Percentiles rank a stretch among this genome's conserved stretches.
phyloP scores from a whole-genome alignment of 1,140 invertebrate genomes.

The Plectus sambesii region DNA sequence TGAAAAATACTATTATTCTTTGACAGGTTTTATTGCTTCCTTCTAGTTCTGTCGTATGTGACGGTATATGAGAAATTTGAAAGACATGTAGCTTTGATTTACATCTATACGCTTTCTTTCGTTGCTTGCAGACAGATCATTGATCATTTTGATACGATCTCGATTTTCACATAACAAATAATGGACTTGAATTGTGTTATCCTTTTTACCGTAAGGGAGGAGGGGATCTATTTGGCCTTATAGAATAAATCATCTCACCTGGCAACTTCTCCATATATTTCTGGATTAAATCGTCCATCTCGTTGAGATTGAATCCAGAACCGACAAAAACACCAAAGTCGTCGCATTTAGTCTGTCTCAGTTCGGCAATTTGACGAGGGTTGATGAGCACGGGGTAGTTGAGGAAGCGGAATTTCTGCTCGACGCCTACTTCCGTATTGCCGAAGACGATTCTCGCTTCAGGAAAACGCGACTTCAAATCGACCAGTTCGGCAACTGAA shows the following conservation, averaged over 20 bases:
- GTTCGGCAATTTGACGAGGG: conserved; percentile 60
- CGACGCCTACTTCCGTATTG: conserved; percentile 82
- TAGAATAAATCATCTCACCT: conserved; percentile 47
- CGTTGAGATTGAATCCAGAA: conserved; percentile 63
- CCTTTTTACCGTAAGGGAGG: no score
- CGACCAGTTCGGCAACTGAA: conserved; percentile 58
- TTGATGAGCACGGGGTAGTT: conserved; percentile 69
- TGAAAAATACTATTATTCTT: no score
- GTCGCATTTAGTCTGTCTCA: conserved; percentile 44
- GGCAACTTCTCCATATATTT: conserved; percentile 54
- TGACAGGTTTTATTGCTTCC: no score
- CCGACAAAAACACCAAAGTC: conserved; percentile 59
- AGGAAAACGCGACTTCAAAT: conserved; percentile 62
- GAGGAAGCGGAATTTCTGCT: conserved; percentile 76
- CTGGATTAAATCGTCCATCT: conserved; percentile 58
- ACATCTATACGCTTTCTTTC: no score
- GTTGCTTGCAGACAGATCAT: no score
- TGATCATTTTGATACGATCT: no score
- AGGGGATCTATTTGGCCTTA: no score
- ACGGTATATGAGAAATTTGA: no score
- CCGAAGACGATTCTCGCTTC: conserved; percentile 77
- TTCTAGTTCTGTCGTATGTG: no score
- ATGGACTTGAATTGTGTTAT: no score
- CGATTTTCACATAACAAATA: no score
- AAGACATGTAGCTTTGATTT: no score